These are phyloP conservation scores for Coendou prehensilis DNA, from an alignment of 2,797 vertebrate genomes.

Conservation along the genomic window DNA sequence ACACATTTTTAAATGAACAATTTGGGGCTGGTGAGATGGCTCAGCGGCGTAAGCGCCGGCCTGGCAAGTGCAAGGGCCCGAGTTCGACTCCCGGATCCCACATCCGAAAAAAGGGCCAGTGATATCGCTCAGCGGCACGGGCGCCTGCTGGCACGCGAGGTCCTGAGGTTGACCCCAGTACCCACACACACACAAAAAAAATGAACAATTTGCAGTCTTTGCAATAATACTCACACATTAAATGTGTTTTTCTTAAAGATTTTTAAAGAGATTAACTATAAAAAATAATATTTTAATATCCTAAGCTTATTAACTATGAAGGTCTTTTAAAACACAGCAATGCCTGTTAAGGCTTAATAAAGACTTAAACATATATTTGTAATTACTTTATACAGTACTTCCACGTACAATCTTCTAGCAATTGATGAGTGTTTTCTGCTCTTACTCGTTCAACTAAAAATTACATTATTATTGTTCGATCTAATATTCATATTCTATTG, in stretches of 20 bases:
- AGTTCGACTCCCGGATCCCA: too few species aligned
- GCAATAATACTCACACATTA: neutral
- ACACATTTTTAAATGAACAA: neutral
- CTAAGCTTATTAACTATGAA: neutral
- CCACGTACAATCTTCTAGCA: neutral
- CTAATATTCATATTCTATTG: neutral
- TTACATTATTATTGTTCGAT: neutral
- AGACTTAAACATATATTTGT: neutral
- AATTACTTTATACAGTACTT: neutral
- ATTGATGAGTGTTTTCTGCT: neutral
- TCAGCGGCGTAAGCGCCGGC: too few species aligned
- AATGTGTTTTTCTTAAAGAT: neutral
- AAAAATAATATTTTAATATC: neutral
- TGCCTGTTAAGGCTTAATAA: neutral
- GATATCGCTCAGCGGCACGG: too few species aligned
- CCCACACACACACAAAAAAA: too few species aligned
- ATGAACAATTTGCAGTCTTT: neutral
- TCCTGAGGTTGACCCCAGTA: too few species aligned
- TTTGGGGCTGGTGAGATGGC: neutral
- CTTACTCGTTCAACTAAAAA: slow-evolving; percentile 16
- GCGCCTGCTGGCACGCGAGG: too few species aligned
- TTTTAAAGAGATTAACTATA: neutral
- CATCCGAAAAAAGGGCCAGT: too few species aligned
- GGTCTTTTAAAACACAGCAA: neutral
- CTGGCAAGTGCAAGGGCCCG: too few species aligned